These are phyloP conservation scores for Chironomus tentans DNA, from an alignment of 2,888 invertebrate species.

Conservation along the genomic window DNA sequence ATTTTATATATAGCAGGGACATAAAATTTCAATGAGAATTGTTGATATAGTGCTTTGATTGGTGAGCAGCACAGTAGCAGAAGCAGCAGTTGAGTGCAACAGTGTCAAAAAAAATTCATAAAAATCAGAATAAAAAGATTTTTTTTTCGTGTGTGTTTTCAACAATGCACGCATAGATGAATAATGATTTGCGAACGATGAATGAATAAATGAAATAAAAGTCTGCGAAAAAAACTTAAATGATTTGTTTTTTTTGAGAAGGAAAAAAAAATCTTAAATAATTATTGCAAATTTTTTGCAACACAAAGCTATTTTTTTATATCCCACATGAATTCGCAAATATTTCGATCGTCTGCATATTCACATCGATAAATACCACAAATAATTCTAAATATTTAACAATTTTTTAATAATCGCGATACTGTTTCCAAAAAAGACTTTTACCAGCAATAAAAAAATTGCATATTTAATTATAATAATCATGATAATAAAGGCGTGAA, in stretches of 20 bases:
- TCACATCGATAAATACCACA: neutral
- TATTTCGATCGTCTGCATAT: too few species aligned
- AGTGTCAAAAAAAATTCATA: neutral
- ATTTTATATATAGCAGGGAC: neutral
- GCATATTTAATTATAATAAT: neutral
- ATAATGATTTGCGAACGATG: neutral
- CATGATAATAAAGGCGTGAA: neutral
- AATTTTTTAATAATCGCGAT: neutral
- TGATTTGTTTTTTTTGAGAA: neutral
- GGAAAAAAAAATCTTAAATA: neutral
- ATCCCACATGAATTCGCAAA: too few species aligned
- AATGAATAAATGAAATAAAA: neutral
- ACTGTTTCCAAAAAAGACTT: neutral
- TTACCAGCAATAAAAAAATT: too few species aligned
- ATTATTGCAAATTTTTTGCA: neutral
- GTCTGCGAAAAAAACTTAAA: neutral
- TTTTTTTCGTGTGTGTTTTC: neutral
- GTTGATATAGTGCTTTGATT: slow-evolving; percentile 4
- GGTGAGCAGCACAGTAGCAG: neutral
- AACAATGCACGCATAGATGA: neutral
- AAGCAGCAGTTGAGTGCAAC: neutral
- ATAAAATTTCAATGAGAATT: slow-evolving; percentile 6
- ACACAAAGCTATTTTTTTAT: too few species aligned
- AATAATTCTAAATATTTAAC: neutral
- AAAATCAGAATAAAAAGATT: neutral